Conservation (phyloP, 2,113 vertebrate genomes). For the Catharus minimus region DNA sequence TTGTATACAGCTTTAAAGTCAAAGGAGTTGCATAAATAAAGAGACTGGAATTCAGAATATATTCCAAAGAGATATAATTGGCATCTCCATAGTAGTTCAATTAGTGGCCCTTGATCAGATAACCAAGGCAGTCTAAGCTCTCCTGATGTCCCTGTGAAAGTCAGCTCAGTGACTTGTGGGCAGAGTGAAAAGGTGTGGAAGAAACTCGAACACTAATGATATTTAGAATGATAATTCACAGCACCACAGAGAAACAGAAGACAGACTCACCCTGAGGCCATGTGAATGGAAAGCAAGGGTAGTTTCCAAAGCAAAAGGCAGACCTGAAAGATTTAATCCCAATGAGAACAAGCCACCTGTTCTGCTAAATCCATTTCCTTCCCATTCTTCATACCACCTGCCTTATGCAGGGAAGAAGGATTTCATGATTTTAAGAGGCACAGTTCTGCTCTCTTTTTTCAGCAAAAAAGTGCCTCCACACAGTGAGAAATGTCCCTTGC, state of each 20-base stretch:
- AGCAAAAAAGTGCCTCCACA: background rate
- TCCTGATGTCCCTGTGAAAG: background rate
- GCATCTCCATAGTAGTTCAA: background rate
- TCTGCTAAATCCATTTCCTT: background rate
- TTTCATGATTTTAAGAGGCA: background rate
- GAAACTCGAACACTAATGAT: background rate
- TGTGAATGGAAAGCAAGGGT: background rate
- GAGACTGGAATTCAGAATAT: background rate
- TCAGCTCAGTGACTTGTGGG: background rate
- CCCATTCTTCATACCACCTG: background rate
- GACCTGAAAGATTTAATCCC: background rate
- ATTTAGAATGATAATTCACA: background rate
- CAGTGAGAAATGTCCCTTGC: background rate
- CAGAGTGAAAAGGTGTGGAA: background rate
- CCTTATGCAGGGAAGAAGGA: background rate
- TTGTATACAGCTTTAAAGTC: background rate
- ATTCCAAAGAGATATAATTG: slow-evolving; percentile 9
- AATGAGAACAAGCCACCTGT: background rate
- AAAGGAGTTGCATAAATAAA: background rate
- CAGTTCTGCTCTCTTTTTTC: background rate
- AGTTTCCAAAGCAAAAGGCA: slow-evolving; percentile 12
- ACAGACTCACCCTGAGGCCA: background rate
- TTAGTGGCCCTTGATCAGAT: background rate
- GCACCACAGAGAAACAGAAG: background rate
- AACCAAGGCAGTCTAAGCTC: background rate